Evolutionary conservation across 2,113 vertebrate species (phyloP), one percentile per base, ranked within the genome.

Genomic region (Seriola quinqueradiata): DNA sequence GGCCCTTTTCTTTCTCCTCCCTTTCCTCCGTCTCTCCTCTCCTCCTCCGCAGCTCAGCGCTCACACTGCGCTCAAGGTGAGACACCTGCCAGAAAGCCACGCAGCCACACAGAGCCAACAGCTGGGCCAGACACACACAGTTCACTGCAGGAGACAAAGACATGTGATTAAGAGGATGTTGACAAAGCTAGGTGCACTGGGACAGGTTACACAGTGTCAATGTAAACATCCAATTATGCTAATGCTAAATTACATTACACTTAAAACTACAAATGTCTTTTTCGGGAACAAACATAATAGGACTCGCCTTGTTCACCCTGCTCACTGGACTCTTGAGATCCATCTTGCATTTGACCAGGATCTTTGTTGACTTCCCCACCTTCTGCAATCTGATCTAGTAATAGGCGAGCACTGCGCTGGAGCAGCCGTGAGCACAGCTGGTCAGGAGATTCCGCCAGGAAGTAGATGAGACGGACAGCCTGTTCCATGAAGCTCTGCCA

Each of bases 401-500:
- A 81, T 48, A 95, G 92, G 90, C 59, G 95, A 92, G 95, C 87
- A 75, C 97, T 96, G 57, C 75, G 70, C 50, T 96, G 96, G 57
- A 99, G 90, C 57, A 99, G 94, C 38, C 84, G 90, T 76, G 96
- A 96, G 75, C 97, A 97, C 85, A 98, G 95, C 90, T 96, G 94
- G 69, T 99, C 98, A 0, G 98, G 93, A 6, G 96, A 96, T 91
- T 99, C 98, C 5, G 97, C 96, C 83, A 99, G 92, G 44, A 96
- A 96, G 94, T 98, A 99, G 82, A 97, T 94, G 58, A 99, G 96
- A 4, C 70, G 91, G 64, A 99, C 80, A 0, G 97, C 97, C 61
- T 94, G 93, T 67, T 99, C 97, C 95, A 97, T 97, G 89, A 99
- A 99, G 38, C 97, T 96, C 86, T 99, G 95, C 98, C 98, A 99